Evolutionary conservation across 2,113 vertebrate species (phyloP).

Genomic region (Micromys minutus): DNA sequence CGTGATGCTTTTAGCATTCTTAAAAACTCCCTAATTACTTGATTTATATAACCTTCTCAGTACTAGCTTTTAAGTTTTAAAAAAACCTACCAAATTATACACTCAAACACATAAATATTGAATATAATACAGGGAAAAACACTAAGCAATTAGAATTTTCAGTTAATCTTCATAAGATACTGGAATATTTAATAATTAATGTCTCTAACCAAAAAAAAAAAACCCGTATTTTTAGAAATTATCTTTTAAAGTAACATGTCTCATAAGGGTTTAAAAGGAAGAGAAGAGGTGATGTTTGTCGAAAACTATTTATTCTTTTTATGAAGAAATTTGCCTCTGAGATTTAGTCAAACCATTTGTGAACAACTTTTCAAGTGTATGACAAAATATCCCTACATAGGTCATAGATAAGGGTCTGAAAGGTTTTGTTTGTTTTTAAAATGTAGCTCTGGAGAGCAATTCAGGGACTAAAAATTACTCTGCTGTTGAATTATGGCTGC

Average conservation of each 20-base stretch:
- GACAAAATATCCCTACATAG: not conserved
- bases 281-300: not conserved
- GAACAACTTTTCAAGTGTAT: not conserved
- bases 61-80: not conserved
- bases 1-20: not conserved
- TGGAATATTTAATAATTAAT: not conserved
- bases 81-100: not conserved
- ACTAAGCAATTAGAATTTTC: not conserved
- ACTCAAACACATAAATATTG: not conserved
- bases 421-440: not conserved
- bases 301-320: not conserved
- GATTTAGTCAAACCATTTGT: not conserved
- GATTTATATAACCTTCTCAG: not conserved
- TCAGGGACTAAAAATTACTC: not conserved
- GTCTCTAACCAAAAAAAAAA: not conserved
- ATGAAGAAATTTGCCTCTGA: not conserved
- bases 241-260: not conserved
- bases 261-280: not conserved
- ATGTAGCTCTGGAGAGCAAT: not conserved
- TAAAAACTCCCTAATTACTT: not conserved
- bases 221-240: not conserved
- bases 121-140: not conserved
- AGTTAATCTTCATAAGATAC: not conserved
- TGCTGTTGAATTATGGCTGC: not conserved
- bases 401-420: not conserved